Evolutionary conservation across 2,797 vertebrate species (phyloP), one percentile per base, ranked within the genome.

Genomic region (Rhinoraja longicauda): DNA sequence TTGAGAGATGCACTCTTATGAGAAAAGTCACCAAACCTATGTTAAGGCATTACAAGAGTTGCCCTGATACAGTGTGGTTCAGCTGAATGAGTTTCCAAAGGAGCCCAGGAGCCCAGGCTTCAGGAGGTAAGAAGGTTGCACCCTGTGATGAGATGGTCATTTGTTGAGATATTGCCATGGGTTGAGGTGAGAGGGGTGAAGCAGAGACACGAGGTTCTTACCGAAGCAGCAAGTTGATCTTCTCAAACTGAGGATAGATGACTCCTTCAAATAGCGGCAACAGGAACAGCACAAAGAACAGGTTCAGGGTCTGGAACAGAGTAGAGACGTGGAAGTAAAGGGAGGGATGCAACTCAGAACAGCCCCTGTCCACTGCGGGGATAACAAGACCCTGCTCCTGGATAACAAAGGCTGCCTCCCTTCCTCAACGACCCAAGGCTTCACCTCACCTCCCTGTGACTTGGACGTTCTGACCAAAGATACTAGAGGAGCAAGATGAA

Each of bases 241-340:
- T 92, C 67, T 92, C 90, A 92, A 92, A n/a, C 10, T 39, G 72
- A 75, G 90, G 90, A 75, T 92, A 92, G 72, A 92, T 57, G 90
- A 92, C 13, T 36, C 70, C 90, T 53, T 92, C 90, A 73, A 92
- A 92, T 6, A 92, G 7, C 6, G 90, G 90, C 90, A 92, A n/a
- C 70, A 92, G 72, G 21, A 92, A n/a, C 70, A 92, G 67, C 39
- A 92, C 70, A 0, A 92, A 75, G 7, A 92, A 29, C 15, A 92
- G 36, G 21, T 92, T 92, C 90, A 92, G 90, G 21, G 24, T 92
- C 90, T 92, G 36, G 24, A 92, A 92, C 26, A 92, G 70, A 72
- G 26, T 45, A 57, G 70, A 73, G n/a, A 53, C 36, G 75, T 29
- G 26, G 45, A 9, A n/a, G 2, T 73, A 75, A 75, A 57, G 15